Evolutionary conservation across 2,797 vertebrate species (phyloP), one percentile per base, ranked within the genome.

Genomic region (Acanthornis magna): DNA sequence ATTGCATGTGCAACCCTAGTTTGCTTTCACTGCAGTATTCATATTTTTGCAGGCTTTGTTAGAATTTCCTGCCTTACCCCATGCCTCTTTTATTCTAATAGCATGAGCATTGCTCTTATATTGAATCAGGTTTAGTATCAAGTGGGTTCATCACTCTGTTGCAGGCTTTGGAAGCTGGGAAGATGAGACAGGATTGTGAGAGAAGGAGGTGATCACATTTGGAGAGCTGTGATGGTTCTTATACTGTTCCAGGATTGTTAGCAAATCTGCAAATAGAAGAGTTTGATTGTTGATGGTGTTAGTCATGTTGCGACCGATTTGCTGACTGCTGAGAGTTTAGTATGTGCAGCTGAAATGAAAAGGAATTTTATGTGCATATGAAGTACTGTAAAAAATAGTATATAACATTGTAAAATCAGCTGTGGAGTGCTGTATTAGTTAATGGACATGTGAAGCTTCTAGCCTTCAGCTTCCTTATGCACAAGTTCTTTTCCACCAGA

Each of bases 341-440:
- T 89, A 60, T 84, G 82, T 88, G 92, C 89, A 92, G 92, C 81
- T 96, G 95, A 95, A 95, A 91, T 92, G 11, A 63, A 88, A 91
- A 93, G 79, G 85, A 91, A 68, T 95, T 92, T 84, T 90, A 65
- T 95, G 91, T 96, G 93, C 93, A 84, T 94, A 92, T 92, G 48
- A 96, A 96, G 85, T 96, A 74, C 89, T 96, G 95, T 97, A 92
- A 94, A 94, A 96, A 96, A 93, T 85, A 95, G 92, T 89, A 80
- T 94, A 91, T 92, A 89, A 85, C 55, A 32, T 89, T 96, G 92
- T 96, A 95, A 95, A 92, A 92, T 81, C 87, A 93, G 91, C 93
- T 96, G 76, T 93, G 88, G 89, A 95, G 91, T 96, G 79, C 91
- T 95, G 91, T 95, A 84, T 92, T 84, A 88, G 76, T 95, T 88